Evolutionary conservation across 2,113 vertebrate species (phyloP), one percentile per base, ranked within the genome.

Genomic region (Pollachius pollachius): DNA sequence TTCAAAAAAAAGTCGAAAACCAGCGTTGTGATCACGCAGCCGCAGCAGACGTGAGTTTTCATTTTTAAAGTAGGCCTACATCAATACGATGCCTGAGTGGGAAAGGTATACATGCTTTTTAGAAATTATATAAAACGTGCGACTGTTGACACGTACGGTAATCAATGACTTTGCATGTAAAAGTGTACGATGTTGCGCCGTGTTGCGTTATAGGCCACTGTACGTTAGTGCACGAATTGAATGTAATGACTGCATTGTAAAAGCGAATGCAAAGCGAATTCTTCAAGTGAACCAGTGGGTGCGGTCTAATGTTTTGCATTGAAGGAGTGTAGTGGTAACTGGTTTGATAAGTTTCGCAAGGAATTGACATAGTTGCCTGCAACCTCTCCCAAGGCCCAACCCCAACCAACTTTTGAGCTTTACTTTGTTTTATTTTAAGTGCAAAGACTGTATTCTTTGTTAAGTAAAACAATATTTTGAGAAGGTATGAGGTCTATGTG

Each of bases 1-100:
- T 85, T 89, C n/a, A 89, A 74, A 70, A 91, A 58, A 18, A 91
- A 82, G 68, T 0, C 54, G 19, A 91, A 88, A 69, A 62, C 67
- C 69, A 82, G 34, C 12, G 0, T 67, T 74, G 61, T 19, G 0
- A 84, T 89, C 21, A 86, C 81, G 56, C 75, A 67, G 0, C 69
- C 76, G 0, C 89, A 87, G 23, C 0, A 72, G 2, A 7, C 52
- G 87, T 89, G 34, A 89, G 85, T 83, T 6, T 62, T 11, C 16
- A 18, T 60, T 60, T 60, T 60, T 5, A 19, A n/a, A 23, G n/a
- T 12, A 18, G n/a, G n/a, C n/a, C 56, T 57, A 17, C 17, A n/a
- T n/a, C n/a, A 17, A 13, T 2, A 58, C 6, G 7, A 58, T 2
- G 16, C 6, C 11, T 57, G 56, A 17, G 56, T 57, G 16, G 16